Evolutionary conservation across 2,113 vertebrate genomes (phyloP), one percentile per base, ranked within the genome.

Genomic region (Thomomys bottae): DNA sequence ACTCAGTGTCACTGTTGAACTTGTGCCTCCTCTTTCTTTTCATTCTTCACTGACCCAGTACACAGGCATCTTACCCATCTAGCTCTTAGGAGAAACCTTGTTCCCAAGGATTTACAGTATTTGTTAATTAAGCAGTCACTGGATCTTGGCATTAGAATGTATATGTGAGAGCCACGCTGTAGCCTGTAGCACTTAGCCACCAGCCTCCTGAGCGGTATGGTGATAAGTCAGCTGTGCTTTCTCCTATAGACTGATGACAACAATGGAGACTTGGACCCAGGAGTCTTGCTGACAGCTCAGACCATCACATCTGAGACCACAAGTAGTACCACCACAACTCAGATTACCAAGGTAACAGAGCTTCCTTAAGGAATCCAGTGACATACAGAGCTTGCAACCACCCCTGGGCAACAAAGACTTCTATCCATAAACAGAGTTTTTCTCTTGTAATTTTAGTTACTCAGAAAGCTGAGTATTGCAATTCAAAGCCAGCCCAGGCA

Each of bases 291-390:
- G 96, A 99, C 98, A 87, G 99, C 99, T 90, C 99, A 99, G 97
- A 99, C 99, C 97, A 99, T 99, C 97, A 99, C 99, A 49, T 99
- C 99, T 0, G 99, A 99, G 98, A 99, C 99, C 83, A 98, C 99
- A 94, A 99, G 99, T 98, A 99, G 99, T 96, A 99, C 99, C 88
- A 99, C 99, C 96, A 99, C 99, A 68, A 99, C 99, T n/a, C 99
- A 99, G 97, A 99, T 99, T 95, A 99, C 99, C 49, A 99, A 99
- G 99, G 99, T 99, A 96, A 97, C 57, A 61, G 68, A 24, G 20
- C 32, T 61, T 66, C 42, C 21, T 28, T 34, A 63, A 36, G 34
- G 84, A 87, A 26, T 15, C 61, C 40, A 49, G 49, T 7, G 40
- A 30, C 23, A 0, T 15, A 18, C 64, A 38, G 15, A 32, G 32